Evolutionary conservation across 2,888 invertebrate genomes (phyloP), one percentile per base, ranked within the genome.

Genomic region (Gibbula magus): DNA sequence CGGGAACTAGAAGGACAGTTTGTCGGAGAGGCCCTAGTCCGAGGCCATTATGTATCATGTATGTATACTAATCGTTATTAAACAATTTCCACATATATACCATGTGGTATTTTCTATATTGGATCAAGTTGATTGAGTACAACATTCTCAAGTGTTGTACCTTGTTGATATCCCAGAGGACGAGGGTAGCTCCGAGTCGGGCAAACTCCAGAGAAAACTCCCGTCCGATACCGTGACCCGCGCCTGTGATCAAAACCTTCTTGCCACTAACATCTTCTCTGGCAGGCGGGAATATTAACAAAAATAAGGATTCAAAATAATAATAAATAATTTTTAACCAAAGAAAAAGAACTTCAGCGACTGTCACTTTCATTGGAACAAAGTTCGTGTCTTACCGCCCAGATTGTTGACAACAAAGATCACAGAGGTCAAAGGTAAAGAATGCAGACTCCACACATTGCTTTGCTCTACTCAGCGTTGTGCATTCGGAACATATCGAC

Each of bases 81-180:
- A n/a, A n/a, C n/a, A n/a, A n/a, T n/a, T n/a, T n/a, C n/a, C n/a
- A n/a, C n/a, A n/a, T n/a, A n/a, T n/a, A n/a, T n/a, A n/a, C n/a
- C n/a, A n/a, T n/a, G n/a, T n/a, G n/a, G n/a, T n/a, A n/a, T n/a
- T n/a, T n/a, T n/a, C n/a, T n/a, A n/a, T n/a, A n/a, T n/a, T n/a
- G n/a, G n/a, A n/a, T n/a, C n/a, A n/a, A n/a, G n/a, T n/a, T n/a
- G n/a, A n/a, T n/a, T n/a, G n/a, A n/a, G n/a, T n/a, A n/a, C n/a
- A n/a, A n/a, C n/a, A n/a, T n/a, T n/a, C n/a, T n/a, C n/a, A n/a
- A 45, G 45, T 5, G 5, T 13, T 1, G 45, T 45, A 61, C 91
- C 89, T 89, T 85, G 74, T 90, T 89, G n/a, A 91, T 86, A 70
- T 91, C 91, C 90, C 89, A 90, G 22, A 91, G 79, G 0, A 89